phyloP scores from a whole-genome alignment of 2,888 invertebrate genomes.

The Hypomecis punctinalis region DNA sequence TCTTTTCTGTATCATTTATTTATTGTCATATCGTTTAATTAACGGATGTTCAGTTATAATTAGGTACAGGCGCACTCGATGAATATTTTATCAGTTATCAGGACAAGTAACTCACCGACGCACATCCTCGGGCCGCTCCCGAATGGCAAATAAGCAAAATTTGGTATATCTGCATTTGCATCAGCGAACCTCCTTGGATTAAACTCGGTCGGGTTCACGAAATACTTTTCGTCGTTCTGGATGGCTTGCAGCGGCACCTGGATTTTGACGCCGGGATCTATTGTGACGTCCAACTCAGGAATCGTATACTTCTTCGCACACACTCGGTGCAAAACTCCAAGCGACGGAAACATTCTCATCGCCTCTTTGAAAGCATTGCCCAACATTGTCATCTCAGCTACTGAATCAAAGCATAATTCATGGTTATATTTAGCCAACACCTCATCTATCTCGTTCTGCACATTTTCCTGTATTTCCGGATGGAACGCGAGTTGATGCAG shows the following conservation, averaged over 20 bases:
- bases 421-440: slow-evolving; percentile 60
- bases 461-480: slow-evolving; percentile 64
- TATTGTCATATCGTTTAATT: too few species aligned
- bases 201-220: slow-evolving; percentile 60
- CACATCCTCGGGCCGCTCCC: slow-evolving; percentile 68
- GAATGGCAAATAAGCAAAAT: slow-evolving; percentile 63
- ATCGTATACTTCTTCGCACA: slow-evolving; percentile 59
- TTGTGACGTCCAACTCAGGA: slow-evolving; percentile 55
- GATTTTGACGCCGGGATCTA: slow-evolving; percentile 66
- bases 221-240: slow-evolving; percentile 67
- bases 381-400: slow-evolving; percentile 60
- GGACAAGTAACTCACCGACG: slow-evolving; percentile 56
- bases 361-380: slow-evolving; percentile 65
- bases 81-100: too few species aligned
- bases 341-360: slow-evolving; percentile 63
- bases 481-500: slow-evolving; percentile 70
- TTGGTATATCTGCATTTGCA: slow-evolving; percentile 42
- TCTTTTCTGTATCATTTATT: too few species aligned
- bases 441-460: slow-evolving; percentile 67
- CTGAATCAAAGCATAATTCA: slow-evolving; percentile 65
- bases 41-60: too few species aligned
- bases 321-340: slow-evolving; percentile 59
- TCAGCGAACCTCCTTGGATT: slow-evolving; percentile 60
- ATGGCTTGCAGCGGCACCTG: slow-evolving; percentile 65
- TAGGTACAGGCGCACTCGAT: too few species aligned